Evolutionary conservation across 2,113 vertebrate species (phyloP).

Genomic region (Mola mola): DNA sequence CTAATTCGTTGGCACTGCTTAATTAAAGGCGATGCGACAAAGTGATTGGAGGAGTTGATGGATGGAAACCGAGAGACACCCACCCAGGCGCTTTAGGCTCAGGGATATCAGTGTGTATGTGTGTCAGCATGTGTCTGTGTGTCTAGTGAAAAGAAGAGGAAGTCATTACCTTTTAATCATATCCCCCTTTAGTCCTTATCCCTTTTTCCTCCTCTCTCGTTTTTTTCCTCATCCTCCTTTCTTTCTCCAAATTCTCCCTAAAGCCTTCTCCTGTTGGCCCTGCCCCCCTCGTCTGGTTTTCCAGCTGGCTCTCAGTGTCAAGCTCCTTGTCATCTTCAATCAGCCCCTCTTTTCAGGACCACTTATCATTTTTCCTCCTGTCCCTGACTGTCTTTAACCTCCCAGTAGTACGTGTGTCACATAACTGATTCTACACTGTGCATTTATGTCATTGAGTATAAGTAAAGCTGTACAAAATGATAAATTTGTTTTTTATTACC

Average conservation of each 20-base stretch:
- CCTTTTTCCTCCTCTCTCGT: conserved; percentile 31
- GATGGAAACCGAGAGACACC: conserved; percentile 57
- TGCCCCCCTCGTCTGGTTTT: conserved; percentile 16
- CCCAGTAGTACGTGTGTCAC: conserved; percentile 33
- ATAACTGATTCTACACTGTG: conserved; percentile 17
- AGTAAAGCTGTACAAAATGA: conserved; percentile 18
- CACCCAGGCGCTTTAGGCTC: conserved; percentile 45
- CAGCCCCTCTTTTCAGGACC: conserved; percentile 56
- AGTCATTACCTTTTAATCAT: conserved; percentile 75
- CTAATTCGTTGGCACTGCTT: conserved; percentile 67
- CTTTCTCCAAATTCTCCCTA: conserved; percentile 55
- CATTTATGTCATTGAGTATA: conserved; percentile 23
- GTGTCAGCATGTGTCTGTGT: conserved; percentile 32
- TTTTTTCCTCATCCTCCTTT: conserved; percentile 47
- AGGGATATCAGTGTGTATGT: conserved; percentile 21
- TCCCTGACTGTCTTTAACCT: conserved; percentile 45
- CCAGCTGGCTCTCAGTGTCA: conserved; percentile 70
- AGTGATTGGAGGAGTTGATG: conserved; percentile 67
- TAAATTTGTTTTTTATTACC: conserved; percentile 10
- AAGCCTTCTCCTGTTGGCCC: conserved; percentile 27
- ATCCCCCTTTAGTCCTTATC: conserved; percentile 52
- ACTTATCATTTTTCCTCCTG: conserved; percentile 41
- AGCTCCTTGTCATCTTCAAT: conserved; percentile 63
- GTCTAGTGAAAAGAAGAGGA: conserved; percentile 62
- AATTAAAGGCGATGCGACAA: conserved; percentile 69